Evolutionary conservation across 2,888 invertebrate species (phyloP), one percentile per base, ranked within the genome.

Genomic region (Noctua fimbriata): DNA sequence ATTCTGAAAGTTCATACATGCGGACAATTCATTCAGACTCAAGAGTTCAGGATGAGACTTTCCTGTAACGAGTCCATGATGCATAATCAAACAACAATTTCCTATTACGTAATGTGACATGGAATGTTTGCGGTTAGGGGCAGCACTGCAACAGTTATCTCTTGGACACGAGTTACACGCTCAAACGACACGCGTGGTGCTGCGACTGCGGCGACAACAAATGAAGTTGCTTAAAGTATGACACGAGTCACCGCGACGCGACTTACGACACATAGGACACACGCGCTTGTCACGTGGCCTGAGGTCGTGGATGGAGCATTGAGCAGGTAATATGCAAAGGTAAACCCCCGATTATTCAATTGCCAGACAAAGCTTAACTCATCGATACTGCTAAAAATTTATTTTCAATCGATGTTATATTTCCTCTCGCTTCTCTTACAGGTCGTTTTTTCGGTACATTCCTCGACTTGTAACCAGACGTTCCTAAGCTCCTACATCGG

Each of bases 401-500:
- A 21, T 16, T 52, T 67, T 24, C 36, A 69, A 69, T 69, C 80
- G 44, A 52, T 80, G 18, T 73, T 69, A 65, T 55, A 75, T 69
- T 81, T 74, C 67, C 41, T 82, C 44, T 78, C 18, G 78, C 36
- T 73, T 70, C 52, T 73, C 3, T n/a, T n/a, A 6, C 67, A 44
- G 52, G n/a, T 69, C 1, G 28, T 69, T 69, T 74, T 79, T 76
- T 73, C 58, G 49, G 52, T 52, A 70, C 79, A 75, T 70, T 79
- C 49, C 41, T 69, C 44, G 41, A 44, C 69, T 24, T 78, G n/a
- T 74, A 41, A 66, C 73, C 58, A 79, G 75, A 75, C 78, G 83
- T 75, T 84, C 81, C 83, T 76, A 65, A 58, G 82, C 82, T 82
- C 79, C 78, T 79, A 83, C 82, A 81, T 79, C 74, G 79, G 87